Conservation (phyloP, 2,888 invertebrate species). For the Yponomeuta cagnagella region DNA sequence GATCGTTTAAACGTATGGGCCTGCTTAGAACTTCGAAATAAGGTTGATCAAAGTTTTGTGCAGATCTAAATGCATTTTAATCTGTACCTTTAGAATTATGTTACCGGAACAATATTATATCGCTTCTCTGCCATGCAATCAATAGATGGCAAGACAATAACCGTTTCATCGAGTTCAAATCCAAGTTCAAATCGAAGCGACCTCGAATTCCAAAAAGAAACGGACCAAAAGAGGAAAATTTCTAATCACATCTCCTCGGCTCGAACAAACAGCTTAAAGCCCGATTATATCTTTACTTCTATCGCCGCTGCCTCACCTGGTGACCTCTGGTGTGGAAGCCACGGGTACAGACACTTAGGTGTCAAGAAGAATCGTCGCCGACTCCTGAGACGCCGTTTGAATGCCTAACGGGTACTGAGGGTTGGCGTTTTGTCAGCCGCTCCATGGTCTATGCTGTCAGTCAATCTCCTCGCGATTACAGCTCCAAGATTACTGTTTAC, state of each 20-base stretch:
- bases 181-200: background rate
- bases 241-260: conserved; percentile 10
- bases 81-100: too few relatives aligned
- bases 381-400: background rate
- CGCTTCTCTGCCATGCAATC: too few relatives aligned
- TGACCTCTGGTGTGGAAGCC: background rate
- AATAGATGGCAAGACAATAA: too few relatives aligned
- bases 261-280: conserved; percentile 10
- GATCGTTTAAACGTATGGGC: too few relatives aligned
- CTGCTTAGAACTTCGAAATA: too few relatives aligned
- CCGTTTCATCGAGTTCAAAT: background rate
- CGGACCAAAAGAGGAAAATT: conserved; percentile 9
- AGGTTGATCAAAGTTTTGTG: too few relatives aligned
- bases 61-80: too few relatives aligned
- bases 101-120: too few relatives aligned
- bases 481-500: conserved; percentile 42
- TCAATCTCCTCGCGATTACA: conserved; percentile 55
- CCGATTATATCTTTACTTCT: conserved; percentile 13
- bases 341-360: background rate
- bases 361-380: background rate
- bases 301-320: background rate
- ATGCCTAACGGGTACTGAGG: conserved; percentile 14
- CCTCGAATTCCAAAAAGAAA: background rate
- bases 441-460: conserved; percentile 49
- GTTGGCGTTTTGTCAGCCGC: conserved; percentile 35